Evolutionary conservation across 2,888 invertebrate genomes (phyloP), one percentile per base, ranked within the genome.

Genomic region (Platycheirus rosarum): DNA sequence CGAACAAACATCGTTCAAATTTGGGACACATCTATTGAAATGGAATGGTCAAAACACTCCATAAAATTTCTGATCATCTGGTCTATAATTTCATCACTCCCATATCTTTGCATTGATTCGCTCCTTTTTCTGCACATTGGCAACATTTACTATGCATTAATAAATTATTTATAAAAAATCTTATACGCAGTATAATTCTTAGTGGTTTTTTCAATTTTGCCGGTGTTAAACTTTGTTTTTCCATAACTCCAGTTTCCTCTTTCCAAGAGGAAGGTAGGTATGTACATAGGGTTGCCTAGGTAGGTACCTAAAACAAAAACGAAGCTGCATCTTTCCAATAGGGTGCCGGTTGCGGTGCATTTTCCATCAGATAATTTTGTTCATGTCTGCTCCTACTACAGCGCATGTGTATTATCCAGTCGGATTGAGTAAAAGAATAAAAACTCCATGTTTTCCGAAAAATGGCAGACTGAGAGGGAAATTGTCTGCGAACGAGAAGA

Each of bases 401-500:
- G 37, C 37, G 37, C 37, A 40, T 40, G 37, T 13, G 37, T 32
- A 3, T 7, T 32, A 6, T 8, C 4, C 8, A 32, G 6, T 23
- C 0, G 6, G 9, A 23, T 37, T 13, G 23, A 23, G 8, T 32
- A 57, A 6, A 14, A 55, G 23, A 40, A 23, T 9, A 42, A 23
- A 35, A 14, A 23, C n/a, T 20, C 7, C 26, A 42, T 26, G 7
- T 16, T 42, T 26, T 42, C 8, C 16, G 26, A 6, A 5, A 14
- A 16, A 26, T 2, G 29, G 37, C 0, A 44, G 14, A 14, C 1
- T 11, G 3, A 57, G 57, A 42, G 26, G 44, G 13, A 37, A 60
- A 44, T 29, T 5, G 60, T 60, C 60, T 60, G 60, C 44, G n/a
- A 32, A 44, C 60, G 13, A 60, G 42, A n/a, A 60, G 42, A 60